Evolutionary conservation across 1,140 invertebrate genomes (phyloP), one percentile per base, ranked within the genome.

Genomic region (Phocides pigmalion): DNA sequence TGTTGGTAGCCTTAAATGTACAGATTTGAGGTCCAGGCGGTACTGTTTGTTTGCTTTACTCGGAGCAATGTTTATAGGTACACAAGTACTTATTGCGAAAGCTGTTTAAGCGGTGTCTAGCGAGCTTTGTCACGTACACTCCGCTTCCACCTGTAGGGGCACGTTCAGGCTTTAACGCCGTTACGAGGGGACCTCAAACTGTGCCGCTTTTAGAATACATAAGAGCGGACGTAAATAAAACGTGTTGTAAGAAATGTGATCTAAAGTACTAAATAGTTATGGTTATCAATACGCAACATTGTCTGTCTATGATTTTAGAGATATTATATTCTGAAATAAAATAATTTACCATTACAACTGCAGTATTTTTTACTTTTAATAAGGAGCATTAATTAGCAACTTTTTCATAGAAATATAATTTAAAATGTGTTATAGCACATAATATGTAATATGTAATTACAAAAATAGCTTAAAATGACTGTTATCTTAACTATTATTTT

Each of bases 131-230:
- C 54, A 58, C 54, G 41, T 58, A 58, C 41, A 46, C 12, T 8
- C 35, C 16, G 22, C 42, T 22, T 58, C 9, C 37, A 44, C 20
- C 51, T 41, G 51, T 50, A 11, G 14, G 39, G 39, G 22, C 54
- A 46, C 39, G 53, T 56, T 42, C 53, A 56, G 37, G 53, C 41
- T 41, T 12, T 58, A 58, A 58, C 11, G 41, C 46, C 54, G 54
- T 58, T 58, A 44, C 41, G 22, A 17, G 19, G 19, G 53, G 14
- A 58, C 22, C 39, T 54, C 37, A 3, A 44, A 32, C 22, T 16
- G 16, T 56, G 19, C 9, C 41, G 15, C 25, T 46, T 42, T 44
- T 12, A 58, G 39, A 46, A 58, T 58, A 46, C 20, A 49, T 12
- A 58, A 32, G 15, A 35, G 5, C 12, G 28, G 3, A 5, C 25